Conservation (phyloP, 2,888 invertebrate genomes). For the Sipunculus nudus region DNA sequence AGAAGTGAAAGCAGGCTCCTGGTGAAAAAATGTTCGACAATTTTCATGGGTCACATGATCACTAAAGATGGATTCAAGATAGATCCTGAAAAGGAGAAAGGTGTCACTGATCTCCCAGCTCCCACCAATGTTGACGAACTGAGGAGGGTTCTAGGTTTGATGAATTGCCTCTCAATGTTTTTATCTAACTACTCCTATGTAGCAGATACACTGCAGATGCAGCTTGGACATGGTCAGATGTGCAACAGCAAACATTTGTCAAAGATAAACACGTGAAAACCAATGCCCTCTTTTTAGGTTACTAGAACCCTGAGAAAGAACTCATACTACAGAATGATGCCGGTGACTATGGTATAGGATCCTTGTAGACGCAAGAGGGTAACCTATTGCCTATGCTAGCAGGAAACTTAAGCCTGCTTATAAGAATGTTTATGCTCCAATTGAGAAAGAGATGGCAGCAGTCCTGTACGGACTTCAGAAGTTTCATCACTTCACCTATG, state of each 20-base stretch:
- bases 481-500: no score
- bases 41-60: conserved; percentile 14
- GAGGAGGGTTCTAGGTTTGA: conserved; percentile 24
- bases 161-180: conserved; percentile 32
- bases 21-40: not conserved
- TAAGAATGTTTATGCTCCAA: conserved; percentile 19
- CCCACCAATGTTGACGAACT: conserved; percentile 26
- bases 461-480: no score
- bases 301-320: conserved; percentile 15
- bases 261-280: not conserved
- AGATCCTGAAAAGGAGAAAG: conserved; percentile 16
- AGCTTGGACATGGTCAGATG: conserved; percentile 28
- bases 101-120: conserved; percentile 19
- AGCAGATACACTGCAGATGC: conserved; percentile 16
- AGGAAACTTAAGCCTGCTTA: conserved; percentile 14
- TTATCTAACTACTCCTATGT: conserved; percentile 22
- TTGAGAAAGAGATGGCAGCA: no score
- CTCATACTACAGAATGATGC: conserved; percentile 18
- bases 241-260: conserved; percentile 35
- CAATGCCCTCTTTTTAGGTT: conserved; percentile 12
- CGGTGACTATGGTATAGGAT: conserved; percentile 12
- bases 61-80: conserved; percentile 14
- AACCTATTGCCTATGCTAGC: conserved; percentile 18
- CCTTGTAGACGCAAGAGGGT: conserved; percentile 10
- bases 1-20: conserved; percentile 7